Percentiles rank a stretch among this genome's conserved stretches.
Evolutionary conservation across 2,888 invertebrate genomes (phyloP).

Genomic region (Girardia tigrina): DNA sequence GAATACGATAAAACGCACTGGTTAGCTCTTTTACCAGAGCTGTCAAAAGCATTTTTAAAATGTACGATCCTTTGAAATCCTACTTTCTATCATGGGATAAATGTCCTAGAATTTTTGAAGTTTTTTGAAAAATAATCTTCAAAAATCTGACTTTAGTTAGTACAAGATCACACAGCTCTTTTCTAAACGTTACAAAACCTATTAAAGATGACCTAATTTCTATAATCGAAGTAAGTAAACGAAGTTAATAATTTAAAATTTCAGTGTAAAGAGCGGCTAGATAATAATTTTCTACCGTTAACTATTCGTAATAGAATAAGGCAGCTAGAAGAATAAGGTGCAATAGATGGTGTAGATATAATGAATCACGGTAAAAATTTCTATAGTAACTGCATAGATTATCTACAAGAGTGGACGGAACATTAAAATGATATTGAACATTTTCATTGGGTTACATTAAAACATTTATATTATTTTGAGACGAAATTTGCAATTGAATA

Average conservation of each 20-base stretch:
- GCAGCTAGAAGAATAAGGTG: background rate
- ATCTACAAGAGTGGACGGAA: background rate
- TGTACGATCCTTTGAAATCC: too few species aligned
- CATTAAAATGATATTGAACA: background rate
- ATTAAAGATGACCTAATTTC: background rate
- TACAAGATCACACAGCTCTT: background rate
- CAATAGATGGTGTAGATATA: background rate
- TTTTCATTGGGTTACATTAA: background rate
- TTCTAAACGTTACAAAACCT: background rate
- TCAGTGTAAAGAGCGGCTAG: background rate
- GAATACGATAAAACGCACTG: too few species aligned
- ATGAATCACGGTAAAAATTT: background rate
- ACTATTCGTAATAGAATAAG: background rate
- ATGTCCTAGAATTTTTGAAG: too few species aligned
- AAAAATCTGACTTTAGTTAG: too few species aligned
- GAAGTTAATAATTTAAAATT: background rate
- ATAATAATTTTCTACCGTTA: background rate
- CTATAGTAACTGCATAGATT: background rate
- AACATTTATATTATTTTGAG: background rate
- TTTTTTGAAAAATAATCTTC: too few species aligned
- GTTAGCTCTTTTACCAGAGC: too few species aligned
- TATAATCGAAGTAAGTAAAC: background rate
- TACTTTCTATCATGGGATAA: too few species aligned
- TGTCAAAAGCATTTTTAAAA: too few species aligned
- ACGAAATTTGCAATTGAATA: too few species aligned